These are phyloP conservation scores for Caiman crocodilus DNA, from an alignment of 2,797 vertebrate species.

Conservation along the genomic window DNA sequence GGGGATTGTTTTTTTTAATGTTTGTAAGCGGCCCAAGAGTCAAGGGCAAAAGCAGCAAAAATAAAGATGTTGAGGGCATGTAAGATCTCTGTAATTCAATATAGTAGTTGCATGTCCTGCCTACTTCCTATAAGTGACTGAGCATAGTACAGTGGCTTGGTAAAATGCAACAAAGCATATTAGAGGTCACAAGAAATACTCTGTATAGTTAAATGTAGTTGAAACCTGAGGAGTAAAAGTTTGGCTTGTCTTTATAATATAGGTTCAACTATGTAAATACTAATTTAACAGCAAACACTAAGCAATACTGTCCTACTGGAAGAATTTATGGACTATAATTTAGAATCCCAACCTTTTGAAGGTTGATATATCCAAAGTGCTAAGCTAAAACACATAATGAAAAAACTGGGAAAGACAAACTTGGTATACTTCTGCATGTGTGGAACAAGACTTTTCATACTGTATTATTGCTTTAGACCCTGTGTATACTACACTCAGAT, in stretches of 20 bases:
- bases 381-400: not conserved
- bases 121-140: not conserved
- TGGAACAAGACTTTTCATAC: fast-evolving
- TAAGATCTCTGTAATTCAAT: not conserved
- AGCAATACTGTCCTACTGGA: not conserved
- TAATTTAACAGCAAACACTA: not conserved
- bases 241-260: not conserved
- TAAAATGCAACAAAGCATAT: not conserved
- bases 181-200: not conserved
- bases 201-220: not conserved
- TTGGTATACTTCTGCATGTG: fast-evolving
- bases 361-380: not conserved
- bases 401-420: not conserved
- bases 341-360: not conserved
- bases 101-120: not conserved
- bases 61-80: not conserved
- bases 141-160: not conserved
- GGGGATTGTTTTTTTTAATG: too few species aligned
- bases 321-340: not conserved
- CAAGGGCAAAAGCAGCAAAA: not conserved
- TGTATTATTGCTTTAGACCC: fast-evolving
- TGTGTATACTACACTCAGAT: fast-evolving
- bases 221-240: not conserved
- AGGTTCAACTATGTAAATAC: not conserved
- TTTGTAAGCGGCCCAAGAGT: too few species aligned